These are phyloP conservation scores for Plebejus melissa DNA, from an alignment of 2,888 invertebrate species.

Conservation along the genomic window DNA sequence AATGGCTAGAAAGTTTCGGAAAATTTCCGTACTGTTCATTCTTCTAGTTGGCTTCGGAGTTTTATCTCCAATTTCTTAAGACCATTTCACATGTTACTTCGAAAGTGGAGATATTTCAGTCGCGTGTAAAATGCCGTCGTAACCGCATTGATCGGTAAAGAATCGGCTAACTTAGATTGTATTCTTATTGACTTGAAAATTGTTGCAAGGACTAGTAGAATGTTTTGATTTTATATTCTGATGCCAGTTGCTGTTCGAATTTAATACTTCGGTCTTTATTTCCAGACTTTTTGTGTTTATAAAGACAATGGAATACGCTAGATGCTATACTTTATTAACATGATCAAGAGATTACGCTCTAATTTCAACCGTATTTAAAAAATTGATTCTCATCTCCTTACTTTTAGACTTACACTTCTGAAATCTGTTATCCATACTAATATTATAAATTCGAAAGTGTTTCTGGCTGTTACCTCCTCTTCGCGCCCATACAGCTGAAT, in stretches of 20 bases:
- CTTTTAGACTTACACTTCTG: too few relatives aligned
- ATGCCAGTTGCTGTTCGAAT: background rate
- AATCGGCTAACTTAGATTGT: constrained; percentile 41
- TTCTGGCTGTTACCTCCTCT: too few relatives aligned
- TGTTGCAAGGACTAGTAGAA: constrained; percentile 8
- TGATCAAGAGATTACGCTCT: too few relatives aligned
- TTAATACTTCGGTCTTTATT: background rate
- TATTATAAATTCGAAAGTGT: too few relatives aligned
- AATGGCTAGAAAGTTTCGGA: constrained; percentile 19
- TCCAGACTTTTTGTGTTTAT: background rate
- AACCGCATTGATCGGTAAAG: constrained; percentile 39
- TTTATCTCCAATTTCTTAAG: constrained; percentile 56
- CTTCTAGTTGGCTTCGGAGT: constrained; percentile 35
- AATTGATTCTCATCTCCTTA: too few relatives aligned
- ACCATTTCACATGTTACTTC: constrained; percentile 50
- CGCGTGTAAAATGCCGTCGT: constrained; percentile 45
- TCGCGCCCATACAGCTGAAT: too few relatives aligned
- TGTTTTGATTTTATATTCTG: background rate
- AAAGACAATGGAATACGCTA: too few relatives aligned
- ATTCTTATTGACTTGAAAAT: constrained; percentile 42
- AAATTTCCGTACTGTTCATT: constrained; percentile 7
- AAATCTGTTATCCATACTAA: too few relatives aligned
- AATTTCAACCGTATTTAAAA: too few relatives aligned
- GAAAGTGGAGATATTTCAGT: constrained; percentile 46
- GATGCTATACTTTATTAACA: too few relatives aligned